Evolutionary conservation across 2,888 invertebrate species (phyloP), one percentile per base, ranked within the genome.

Genomic region (Drepanosiphum platanoidis): DNA sequence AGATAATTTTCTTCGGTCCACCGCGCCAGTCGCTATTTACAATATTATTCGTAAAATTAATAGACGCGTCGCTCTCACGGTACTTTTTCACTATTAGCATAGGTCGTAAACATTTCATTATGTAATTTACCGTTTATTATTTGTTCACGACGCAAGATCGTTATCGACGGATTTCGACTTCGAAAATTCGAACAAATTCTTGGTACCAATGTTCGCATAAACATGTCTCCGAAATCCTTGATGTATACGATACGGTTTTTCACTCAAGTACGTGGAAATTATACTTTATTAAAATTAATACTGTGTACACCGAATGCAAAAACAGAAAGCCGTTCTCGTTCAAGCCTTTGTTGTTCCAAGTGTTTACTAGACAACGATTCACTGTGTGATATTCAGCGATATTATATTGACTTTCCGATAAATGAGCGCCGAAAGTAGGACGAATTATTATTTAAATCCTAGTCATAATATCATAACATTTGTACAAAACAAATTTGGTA

Each of bases 101-200:
- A 52, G 1, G 13, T 1, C 52, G n/a, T 61, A n/a, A n/a, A 36
- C 36, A 36, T 34, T n/a, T 36, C 15, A 3, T 27, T 58, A 58
- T 58, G 34, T 34, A 58, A 77, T 77, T 8, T 58, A 77, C 58
- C 75, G 58, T 77, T 77, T 77, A 36, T 66, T 32, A n/a, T 58
- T 61, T 27, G 3, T 32, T 77, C 34, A 36, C 34, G 27, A 58
- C 36, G 36, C 2, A 9, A 77, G 36, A 58, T 36, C 52, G 15
- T 46, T 77, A 61, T 77, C 75, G 18, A 77, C 15, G 15, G 27
- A 61, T 58, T 58, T 61, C 58, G 9, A 36, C 36, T n/a, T 13
- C 15, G 36, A 77, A 27, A n/a, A n/a, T 77, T 36, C 34, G 36
- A 58, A 32, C 15, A 34, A 58, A 58, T 58, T 75, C 52, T 34